A percentile compares a stretch with the other conserved stretches of the same genome.
phyloP scores from a whole-genome alignment of 2,797 vertebrate species.

The Schizopygopsis malacanthus region DNA sequence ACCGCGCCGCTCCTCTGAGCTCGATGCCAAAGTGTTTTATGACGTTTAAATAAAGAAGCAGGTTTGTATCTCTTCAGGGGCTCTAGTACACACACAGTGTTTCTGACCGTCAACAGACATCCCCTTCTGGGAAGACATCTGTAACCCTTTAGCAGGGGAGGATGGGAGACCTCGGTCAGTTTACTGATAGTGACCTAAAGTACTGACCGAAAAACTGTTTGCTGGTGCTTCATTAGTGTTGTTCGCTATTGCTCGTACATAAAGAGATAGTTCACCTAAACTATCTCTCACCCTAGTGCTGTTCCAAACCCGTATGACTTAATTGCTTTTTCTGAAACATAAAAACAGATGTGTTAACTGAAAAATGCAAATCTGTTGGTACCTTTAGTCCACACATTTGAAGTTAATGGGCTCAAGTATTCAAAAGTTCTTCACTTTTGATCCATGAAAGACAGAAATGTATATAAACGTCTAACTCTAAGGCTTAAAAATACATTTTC shows the following conservation, averaged over 20 bases:
- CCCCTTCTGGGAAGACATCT: slow-evolving; percentile 63
- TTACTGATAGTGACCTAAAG: slow-evolving; percentile 24
- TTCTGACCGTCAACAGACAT: slow-evolving; percentile 61
- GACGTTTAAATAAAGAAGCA: slow-evolving; percentile 58
- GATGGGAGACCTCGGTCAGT: slow-evolving; percentile 50
- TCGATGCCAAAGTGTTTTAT: slow-evolving; percentile 35
- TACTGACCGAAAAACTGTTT: slow-evolving; percentile 17
- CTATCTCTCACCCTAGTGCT: background rate
- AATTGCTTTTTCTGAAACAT: background rate
- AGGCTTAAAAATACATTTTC: no score
- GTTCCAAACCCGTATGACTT: background rate
- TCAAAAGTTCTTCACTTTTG: background rate
- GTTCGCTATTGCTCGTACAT: background rate
- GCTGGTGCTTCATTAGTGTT: slow-evolving; percentile 22
- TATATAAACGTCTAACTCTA: background rate
- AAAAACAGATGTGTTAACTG: background rate
- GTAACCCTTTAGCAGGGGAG: slow-evolving; percentile 55
- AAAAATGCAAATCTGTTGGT: background rate
- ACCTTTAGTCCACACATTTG: background rate
- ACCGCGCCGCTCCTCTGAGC: slow-evolving; percentile 21
- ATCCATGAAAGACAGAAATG: background rate
- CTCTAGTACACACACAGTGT: slow-evolving; percentile 31
- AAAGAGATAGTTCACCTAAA: no score
- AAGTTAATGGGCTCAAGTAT: background rate
- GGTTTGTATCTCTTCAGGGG: slow-evolving; percentile 35